These are phyloP conservation scores for Cataglyphis cursor DNA, from an alignment of 2,888 invertebrate species.

Conservation along the genomic window DNA sequence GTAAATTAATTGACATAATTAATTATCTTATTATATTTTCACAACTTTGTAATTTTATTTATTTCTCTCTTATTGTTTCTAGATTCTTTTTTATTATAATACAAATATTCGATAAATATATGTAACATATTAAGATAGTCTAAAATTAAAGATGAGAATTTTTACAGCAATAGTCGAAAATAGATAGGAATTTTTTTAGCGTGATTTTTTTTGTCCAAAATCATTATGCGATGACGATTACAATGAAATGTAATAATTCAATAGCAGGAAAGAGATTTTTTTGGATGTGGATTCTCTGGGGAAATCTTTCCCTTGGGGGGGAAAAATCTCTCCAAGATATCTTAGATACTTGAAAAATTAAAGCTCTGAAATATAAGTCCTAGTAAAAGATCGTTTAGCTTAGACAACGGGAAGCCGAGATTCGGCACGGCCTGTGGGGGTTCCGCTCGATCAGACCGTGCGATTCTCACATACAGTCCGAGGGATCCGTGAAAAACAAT, in stretches of 20 bases:
- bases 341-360: not conserved
- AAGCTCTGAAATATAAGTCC: not conserved
- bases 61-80: not conserved
- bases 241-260: not conserved
- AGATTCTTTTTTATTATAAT: not conserved
- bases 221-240: not conserved
- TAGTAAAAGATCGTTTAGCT: slow-evolving; percentile 12
- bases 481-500: slow-evolving; percentile 59
- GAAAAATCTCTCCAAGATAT: not conserved
- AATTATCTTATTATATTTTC: not conserved
- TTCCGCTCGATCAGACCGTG: slow-evolving; percentile 72
- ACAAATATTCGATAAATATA: not conserved
- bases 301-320: not conserved
- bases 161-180: not conserved
- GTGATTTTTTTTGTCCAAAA: not conserved
- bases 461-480: slow-evolving; percentile 35
- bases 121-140: not conserved
- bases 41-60: not conserved
- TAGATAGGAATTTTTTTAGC: not conserved
- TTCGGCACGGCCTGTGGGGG: slow-evolving; percentile 78
- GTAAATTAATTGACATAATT: not conserved
- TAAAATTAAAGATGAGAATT: not conserved
- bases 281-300: not conserved
- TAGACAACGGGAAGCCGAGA: slow-evolving; percentile 75
- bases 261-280: not conserved